phyloP scores from a whole-genome alignment of 2,888 invertebrate genomes.

The Brachynemurus nebulosus region DNA sequence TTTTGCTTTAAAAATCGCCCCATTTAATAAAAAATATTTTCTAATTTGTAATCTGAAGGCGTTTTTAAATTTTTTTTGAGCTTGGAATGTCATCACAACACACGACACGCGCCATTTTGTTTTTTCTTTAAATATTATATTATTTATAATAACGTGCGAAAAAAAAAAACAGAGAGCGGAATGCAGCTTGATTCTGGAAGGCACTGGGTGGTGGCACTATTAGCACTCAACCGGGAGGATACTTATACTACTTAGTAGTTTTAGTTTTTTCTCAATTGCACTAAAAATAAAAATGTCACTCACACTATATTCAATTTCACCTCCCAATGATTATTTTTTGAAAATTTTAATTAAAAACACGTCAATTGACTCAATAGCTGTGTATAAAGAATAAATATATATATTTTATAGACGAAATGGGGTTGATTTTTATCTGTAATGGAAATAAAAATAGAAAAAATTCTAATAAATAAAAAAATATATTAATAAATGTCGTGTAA shows the following conservation, averaged over 20 bases:
- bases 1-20: neutral
- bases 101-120: constrained; percentile 1
- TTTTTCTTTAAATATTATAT: neutral
- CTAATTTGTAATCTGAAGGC: too few relatives aligned
- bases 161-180: constrained; percentile 10
- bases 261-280: neutral
- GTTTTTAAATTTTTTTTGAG: too few relatives aligned
- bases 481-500: too few relatives aligned
- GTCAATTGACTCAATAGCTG: neutral
- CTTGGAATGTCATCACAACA: constrained; percentile 8
- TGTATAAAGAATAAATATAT: too few relatives aligned
- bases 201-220: constrained; percentile 8
- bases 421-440: too few relatives aligned
- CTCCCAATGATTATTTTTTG: neutral
- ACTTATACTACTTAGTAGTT: constrained; percentile 1
- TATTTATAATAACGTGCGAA: neutral
- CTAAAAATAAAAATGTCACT: neutral
- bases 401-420: too few relatives aligned
- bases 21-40: too few relatives aligned
- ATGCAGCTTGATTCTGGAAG: constrained; percentile 12
- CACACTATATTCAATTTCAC: neutral
- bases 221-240: constrained; percentile 1
- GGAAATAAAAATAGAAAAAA: too few relatives aligned
- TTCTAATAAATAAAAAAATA: too few relatives aligned
- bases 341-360: neutral